A percentile compares a stretch with the other conserved stretches of the same genome.
These are phyloP conservation scores for Dysdera silvatica DNA, from an alignment of 1,140 invertebrate species.

Conservation along the genomic window DNA sequence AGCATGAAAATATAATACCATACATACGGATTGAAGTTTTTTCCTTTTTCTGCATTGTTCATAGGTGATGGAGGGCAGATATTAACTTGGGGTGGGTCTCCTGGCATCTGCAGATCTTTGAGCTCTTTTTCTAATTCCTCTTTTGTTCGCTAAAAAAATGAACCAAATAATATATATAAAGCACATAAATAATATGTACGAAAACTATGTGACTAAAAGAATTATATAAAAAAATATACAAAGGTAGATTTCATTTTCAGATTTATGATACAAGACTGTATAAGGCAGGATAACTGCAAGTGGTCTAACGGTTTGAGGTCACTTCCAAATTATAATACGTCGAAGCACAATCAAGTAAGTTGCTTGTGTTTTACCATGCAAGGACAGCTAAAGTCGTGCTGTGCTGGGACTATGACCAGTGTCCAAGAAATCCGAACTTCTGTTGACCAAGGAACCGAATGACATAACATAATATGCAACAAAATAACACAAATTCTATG, in stretches of 20 bases:
- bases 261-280: background rate
- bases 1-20: no score
- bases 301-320: no score
- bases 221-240: background rate
- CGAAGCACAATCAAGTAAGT: background rate
- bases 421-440: no score
- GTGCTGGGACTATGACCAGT: no score
- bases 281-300: no score
- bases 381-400: no score
- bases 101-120: constrained; percentile 61
- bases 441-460: no score
- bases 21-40: constrained; percentile 18
- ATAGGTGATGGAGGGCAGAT: constrained; percentile 55
- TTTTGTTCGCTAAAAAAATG: constrained; percentile 57
- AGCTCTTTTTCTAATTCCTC: constrained; percentile 81
- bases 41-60: constrained; percentile 25
- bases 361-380: background rate
- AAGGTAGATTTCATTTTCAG: background rate
- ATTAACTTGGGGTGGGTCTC: constrained; percentile 51
- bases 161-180: background rate
- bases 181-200: background rate
- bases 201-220: background rate
- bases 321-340: background rate
- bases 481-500: no score
- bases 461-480: no score